phyloP scores from a whole-genome alignment of 2,797 vertebrate genomes.

The Discoglossus pictus region DNA sequence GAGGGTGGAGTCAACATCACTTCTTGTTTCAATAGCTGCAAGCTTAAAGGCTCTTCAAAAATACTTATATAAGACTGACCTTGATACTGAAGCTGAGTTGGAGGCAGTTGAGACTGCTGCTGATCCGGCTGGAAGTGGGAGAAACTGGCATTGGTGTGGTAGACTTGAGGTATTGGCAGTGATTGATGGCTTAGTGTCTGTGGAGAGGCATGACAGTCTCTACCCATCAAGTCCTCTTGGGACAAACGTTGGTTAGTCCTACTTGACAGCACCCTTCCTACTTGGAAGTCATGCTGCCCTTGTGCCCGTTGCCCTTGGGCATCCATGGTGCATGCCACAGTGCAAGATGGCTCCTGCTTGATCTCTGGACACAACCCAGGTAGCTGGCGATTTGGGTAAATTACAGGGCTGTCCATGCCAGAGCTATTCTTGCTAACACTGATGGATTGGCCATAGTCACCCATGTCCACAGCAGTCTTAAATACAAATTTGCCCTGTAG shows the following conservation, averaged over 20 bases:
- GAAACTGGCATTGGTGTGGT: slow-evolving; percentile 79
- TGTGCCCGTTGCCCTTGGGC: slow-evolving; percentile 72
- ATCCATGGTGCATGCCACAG: slow-evolving; percentile 71
- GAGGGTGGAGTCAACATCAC: slow-evolving; percentile 62
- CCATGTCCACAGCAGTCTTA: slow-evolving; percentile 85
- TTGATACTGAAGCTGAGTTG: slow-evolving; percentile 85
- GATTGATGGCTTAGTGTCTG: slow-evolving; percentile 71
- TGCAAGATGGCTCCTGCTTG: slow-evolving; percentile 86
- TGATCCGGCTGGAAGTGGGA: slow-evolving; percentile 80
- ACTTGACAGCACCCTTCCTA: slow-evolving; percentile 69
- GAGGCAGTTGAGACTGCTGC: slow-evolving; percentile 65
- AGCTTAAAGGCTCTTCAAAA: slow-evolving; percentile 49
- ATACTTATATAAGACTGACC: slow-evolving; percentile 75
- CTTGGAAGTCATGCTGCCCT: slow-evolving; percentile 73
- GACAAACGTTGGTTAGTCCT: slow-evolving; percentile 81
- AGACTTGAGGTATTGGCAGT: slow-evolving; percentile 79
- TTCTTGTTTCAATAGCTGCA: slow-evolving; percentile 7
- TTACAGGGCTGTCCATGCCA: slow-evolving; percentile 59
- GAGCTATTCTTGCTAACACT: slow-evolving; percentile 72
- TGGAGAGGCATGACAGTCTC: slow-evolving; percentile 76
- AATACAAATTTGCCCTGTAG: slow-evolving; percentile 92
- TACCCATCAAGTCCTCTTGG: slow-evolving; percentile 80
- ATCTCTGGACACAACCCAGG: slow-evolving; percentile 83
- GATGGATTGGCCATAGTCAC: slow-evolving; percentile 79
- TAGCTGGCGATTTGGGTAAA: slow-evolving; percentile 55